Evolutionary conservation across 1,140 invertebrate genomes (phyloP).

Genomic region (Drosophila lacertosa): DNA sequence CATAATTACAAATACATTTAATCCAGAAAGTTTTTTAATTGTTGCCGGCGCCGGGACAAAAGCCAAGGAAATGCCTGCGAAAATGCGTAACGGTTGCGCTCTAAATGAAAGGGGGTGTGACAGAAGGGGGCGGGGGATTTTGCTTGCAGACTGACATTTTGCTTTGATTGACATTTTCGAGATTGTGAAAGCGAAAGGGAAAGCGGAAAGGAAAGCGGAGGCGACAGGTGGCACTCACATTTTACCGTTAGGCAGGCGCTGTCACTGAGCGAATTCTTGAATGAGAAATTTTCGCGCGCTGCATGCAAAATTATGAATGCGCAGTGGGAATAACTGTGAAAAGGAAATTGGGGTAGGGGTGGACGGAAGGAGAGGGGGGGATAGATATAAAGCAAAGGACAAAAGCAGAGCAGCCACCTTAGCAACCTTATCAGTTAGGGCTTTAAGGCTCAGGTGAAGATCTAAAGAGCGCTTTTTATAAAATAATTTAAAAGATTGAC

Average conservation of each 20-base stretch:
- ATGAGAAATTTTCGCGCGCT: slow-evolving; percentile 4
- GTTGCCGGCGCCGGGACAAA: slow-evolving; percentile 33
- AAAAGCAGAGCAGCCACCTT: too few species aligned
- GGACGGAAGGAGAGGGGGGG: background rate
- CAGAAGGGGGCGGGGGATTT: background rate
- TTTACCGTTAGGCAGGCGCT: slow-evolving; percentile 39
- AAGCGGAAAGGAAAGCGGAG: background rate
- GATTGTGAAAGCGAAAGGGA: slow-evolving; percentile 19
- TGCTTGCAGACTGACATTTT: slow-evolving; percentile 51
- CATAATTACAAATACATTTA: slow-evolving; percentile 83
- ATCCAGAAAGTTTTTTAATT: slow-evolving; percentile 81
- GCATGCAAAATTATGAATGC: slow-evolving; percentile 22
- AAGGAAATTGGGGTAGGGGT: background rate
- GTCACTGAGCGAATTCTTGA: slow-evolving; percentile 33
- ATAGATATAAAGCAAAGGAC: background rate
- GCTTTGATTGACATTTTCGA: slow-evolving; percentile 74
- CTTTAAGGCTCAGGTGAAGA: too few species aligned
- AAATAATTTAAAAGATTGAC: too few species aligned
- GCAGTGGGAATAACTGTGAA: background rate
- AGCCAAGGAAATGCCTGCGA: slow-evolving; percentile 33
- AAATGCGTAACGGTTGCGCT: slow-evolving; percentile 34
- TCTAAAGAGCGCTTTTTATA: too few species aligned
- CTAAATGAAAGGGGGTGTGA: slow-evolving; percentile 4
- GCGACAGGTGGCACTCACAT: background rate
- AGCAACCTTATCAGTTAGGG: too few species aligned